Conservation (phyloP, 2,797 vertebrate genomes). For the Malurus leucopterus region DNA sequence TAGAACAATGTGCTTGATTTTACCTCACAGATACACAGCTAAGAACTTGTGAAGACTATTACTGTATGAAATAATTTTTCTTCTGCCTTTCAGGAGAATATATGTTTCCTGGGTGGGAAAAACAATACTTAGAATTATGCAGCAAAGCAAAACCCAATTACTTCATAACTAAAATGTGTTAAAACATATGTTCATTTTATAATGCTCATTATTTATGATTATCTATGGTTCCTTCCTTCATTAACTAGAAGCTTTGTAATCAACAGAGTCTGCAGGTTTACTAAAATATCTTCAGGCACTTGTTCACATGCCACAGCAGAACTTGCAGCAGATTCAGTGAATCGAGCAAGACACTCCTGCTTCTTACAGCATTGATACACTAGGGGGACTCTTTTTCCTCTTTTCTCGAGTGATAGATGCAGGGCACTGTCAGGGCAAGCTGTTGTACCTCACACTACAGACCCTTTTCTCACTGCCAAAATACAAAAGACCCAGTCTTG, state of each 20-base stretch:
- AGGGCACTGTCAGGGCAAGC: background rate
- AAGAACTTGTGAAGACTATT: background rate
- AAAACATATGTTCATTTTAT: background rate
- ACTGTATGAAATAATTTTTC: background rate
- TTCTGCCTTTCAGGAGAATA: background rate
- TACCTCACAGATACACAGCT: background rate
- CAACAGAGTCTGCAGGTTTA: background rate
- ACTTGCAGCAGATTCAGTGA: background rate
- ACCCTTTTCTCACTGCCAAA: background rate
- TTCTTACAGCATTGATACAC: conserved; percentile 28
- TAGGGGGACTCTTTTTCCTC: conserved; percentile 56
- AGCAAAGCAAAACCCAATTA: background rate
- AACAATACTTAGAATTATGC: background rate
- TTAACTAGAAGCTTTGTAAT: background rate
- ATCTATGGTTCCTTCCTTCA: background rate
- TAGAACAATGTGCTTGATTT: background rate
- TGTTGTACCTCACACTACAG: background rate
- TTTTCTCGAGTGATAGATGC: conserved; percentile 26
- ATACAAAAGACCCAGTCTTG: background rate
- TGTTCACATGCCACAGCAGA: background rate
- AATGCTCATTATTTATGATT: background rate
- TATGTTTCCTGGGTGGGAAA: background rate
- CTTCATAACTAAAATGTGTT: background rate
- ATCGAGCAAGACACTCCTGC: background rate
- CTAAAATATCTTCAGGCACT: background rate